Base-by-base conservation (phyloP, 2,113 vertebrate genomes). In the Hypanus sabinus region DNA sequence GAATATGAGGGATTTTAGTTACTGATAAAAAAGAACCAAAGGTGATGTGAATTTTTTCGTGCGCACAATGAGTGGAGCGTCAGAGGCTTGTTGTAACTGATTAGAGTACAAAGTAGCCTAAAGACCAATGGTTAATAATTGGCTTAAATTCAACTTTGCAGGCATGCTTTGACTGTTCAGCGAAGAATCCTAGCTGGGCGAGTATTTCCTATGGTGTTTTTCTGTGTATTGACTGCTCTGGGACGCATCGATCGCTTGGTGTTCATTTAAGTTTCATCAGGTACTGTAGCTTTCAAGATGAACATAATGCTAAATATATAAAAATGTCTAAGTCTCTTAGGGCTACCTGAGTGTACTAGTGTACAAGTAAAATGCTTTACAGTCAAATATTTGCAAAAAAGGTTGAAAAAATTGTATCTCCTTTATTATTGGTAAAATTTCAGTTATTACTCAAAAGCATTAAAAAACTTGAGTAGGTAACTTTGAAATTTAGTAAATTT, bases 131-230 rank as follows among this genome's bases (percentile, higher is more conserved):
- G 30, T 22, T 93, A 7, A 4, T 75, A 20, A 46, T 92, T 38
- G 16, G 27, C 30, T 38, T 46, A 46, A 75, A 46, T 93, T 73
- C 71, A 71, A 94, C 76, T 94, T 96, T 94, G 9, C 81, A 99
- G 99, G 96, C 96, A 0, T 99, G 99, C 94, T 99, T 99, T 94
- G 99, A 99, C 95, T 99, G 99, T 0, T 96, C 97, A 20, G 97
- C 98, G 0, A 99, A 99, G 95, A 99, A 99, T 94, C 99, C 99
- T 76, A 99, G 98, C 95, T 99, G 99, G 99, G 98, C 99, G 0
- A 99, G 99, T 96, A 97, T 99, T 95, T 99, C 98, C 0, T 98
- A 99, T 0, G 99, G 99, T 12, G 98, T 99, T 27, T 99, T 99
- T 30, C 96, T 99, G 0, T 99, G 99, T 87, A 99, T 99, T 5